phyloP scores from a whole-genome alignment of 2,888 invertebrate genomes.

The Coleophora deauratella region DNA sequence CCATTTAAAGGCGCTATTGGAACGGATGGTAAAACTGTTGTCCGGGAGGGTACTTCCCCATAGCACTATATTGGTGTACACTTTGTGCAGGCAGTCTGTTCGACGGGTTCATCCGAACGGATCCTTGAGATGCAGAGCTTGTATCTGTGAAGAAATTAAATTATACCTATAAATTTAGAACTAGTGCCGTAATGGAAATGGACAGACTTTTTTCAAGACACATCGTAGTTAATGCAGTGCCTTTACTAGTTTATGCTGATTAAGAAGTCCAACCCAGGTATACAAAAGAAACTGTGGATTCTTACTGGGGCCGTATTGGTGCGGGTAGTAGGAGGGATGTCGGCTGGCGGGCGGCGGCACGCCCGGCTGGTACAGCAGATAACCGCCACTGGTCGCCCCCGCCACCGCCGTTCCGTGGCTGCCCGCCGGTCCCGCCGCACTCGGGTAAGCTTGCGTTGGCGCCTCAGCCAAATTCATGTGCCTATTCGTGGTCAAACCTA shows the following conservation, averaged over 20 bases:
- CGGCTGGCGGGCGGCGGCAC: slow-evolving; percentile 21
- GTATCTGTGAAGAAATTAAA: neutral
- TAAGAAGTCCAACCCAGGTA: no score
- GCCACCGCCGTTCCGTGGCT: slow-evolving; percentile 5
- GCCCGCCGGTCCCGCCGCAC: neutral
- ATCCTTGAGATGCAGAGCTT: slow-evolving; percentile 4
- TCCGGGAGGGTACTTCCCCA: slow-evolving; percentile 22
- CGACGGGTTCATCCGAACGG: slow-evolving; percentile 6
- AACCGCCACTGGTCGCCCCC: slow-evolving; percentile 10
- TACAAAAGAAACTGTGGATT: slow-evolving; percentile 18
- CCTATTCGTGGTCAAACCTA: neutral
- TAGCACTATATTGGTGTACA: slow-evolving; percentile 14
- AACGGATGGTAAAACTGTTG: slow-evolving; percentile 23
- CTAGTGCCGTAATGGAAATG: neutral
- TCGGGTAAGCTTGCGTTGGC: neutral
- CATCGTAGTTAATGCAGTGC: neutral
- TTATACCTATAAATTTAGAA: neutral
- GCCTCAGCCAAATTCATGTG: neutral
- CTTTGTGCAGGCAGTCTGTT: slow-evolving; percentile 4
- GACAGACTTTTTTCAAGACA: neutral
- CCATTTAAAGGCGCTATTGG: slow-evolving; percentile 15
- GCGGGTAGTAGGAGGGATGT: slow-evolving; percentile 14
- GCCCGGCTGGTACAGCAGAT: slow-evolving; percentile 17
- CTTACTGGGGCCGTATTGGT: slow-evolving; percentile 8
- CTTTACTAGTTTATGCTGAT: neutral